Evolutionary conservation across 2,113 vertebrate genomes (phyloP), one percentile per base, ranked within the genome.

Genomic region (Cyanoliseus patagonus): DNA sequence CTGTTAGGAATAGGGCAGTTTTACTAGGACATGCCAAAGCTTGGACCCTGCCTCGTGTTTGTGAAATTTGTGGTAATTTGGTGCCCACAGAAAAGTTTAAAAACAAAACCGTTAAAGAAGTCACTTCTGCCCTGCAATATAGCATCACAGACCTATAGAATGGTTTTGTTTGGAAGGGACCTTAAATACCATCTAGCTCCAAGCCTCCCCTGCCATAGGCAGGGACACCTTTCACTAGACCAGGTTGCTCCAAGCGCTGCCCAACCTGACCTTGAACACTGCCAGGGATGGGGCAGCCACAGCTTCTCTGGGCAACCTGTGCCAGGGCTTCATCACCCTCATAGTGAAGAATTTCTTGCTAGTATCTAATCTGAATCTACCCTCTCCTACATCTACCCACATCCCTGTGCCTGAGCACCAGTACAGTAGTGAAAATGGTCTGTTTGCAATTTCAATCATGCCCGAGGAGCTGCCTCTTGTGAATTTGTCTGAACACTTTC

Each of bases 321-420:
- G 22, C 9, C 57, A 16, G 57, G 3, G 33, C 22, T 13, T 59
- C 33, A 59, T 9, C 57, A 35, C 20, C 20, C 57, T 59, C 33
- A 59, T 5, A 59, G n/a, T 35, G 33, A 59, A 59, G 33, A 59
- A 35, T 35, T 35, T 59, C 22, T 35, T 59, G 13, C n/a, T 59
- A 35, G 33, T 59, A 59, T 35, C 22, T 59, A 59, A 59, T 59
- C 57, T 35, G 9, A 35, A 35, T 59, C 57, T 35, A 24, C 33
- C 57, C 57, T 59, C 33, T 59, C 9, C 57, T 59, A 35, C 13
- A 59, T 59, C 33, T 59, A 59, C 57, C 22, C 57, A 59, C 44
- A 17, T 3, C 61, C 30, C 59, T 0, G 2, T 11, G 57, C 47
- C 74, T 5, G 1, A 33, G 17, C 9, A 0, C 10, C n/a, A 30